Evolutionary conservation across 1,140 invertebrate species (phyloP).

Genomic region (Cherax destructor): DNA sequence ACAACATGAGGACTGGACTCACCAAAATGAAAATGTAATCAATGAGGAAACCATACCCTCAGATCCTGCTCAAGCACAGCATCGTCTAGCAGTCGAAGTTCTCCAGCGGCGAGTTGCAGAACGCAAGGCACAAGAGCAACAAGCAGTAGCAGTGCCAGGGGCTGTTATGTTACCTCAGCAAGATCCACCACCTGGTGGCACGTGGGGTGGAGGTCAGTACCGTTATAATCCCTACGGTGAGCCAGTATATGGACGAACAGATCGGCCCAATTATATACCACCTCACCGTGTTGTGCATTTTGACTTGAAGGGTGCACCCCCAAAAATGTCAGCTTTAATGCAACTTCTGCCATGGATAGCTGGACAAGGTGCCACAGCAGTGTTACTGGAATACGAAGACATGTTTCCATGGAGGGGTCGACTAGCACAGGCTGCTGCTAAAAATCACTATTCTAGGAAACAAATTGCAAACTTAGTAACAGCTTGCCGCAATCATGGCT

Average conservation of each 20-base stretch:
- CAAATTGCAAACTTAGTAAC: slow-evolving; percentile 83
- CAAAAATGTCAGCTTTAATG: slow-evolving; percentile 81
- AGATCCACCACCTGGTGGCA: slow-evolving; percentile 26
- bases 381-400: slow-evolving; percentile 97
- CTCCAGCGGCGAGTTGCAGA: slow-evolving; percentile 48
- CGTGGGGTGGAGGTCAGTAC: slow-evolving; percentile 58
- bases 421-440: slow-evolving; percentile 82
- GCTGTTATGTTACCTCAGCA: slow-evolving; percentile 45
- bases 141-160: slow-evolving; percentile 28
- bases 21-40: slow-evolving; percentile 54
- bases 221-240: slow-evolving; percentile 71
- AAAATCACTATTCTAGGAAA: slow-evolving; percentile 85
- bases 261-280: slow-evolving; percentile 72
- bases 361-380: slow-evolving; percentile 79
- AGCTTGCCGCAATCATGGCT: slow-evolving; percentile 80
- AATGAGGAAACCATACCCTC: slow-evolving; percentile 46
- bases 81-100: slow-evolving; percentile 49
- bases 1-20: slow-evolving; percentile 29
- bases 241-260: slow-evolving; percentile 67
- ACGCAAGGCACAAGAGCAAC: slow-evolving; percentile 45
- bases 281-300: slow-evolving; percentile 82
- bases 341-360: slow-evolving; percentile 86
- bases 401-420: slow-evolving; percentile 93
- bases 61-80: slow-evolving; percentile 45
- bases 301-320: slow-evolving; percentile 93